These are phyloP conservation scores for Nesogale talazaci DNA, from an alignment of 2,113 vertebrate species.

Conservation along the genomic window DNA sequence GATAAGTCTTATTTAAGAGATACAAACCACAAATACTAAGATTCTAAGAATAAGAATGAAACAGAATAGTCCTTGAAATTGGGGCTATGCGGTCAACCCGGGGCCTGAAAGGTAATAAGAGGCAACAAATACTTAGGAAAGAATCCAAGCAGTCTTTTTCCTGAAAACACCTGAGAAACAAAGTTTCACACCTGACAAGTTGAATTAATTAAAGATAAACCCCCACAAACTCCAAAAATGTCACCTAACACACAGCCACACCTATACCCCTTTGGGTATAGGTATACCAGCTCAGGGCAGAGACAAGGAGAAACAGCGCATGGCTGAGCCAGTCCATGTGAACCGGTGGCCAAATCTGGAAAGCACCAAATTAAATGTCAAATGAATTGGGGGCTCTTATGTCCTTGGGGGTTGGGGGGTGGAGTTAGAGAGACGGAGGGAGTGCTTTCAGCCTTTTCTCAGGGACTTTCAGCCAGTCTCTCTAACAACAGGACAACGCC, in stretches of 20 bases:
- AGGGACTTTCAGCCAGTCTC: constrained; percentile 38
- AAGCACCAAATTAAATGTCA: background rate
- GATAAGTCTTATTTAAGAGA: background rate
- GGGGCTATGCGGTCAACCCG: background rate
- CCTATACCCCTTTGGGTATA: background rate
- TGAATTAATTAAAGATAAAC: constrained; percentile 44
- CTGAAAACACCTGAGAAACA: background rate
- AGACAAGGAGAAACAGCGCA: background rate
- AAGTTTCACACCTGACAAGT: constrained; percentile 29
- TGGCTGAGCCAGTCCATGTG: background rate
- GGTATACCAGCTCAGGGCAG: background rate
- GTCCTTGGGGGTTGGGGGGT: background rate
- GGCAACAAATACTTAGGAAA: constrained; percentile 13
- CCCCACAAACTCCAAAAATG: background rate
- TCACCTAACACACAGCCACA: background rate
- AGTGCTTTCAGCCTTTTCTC: background rate
- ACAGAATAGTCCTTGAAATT: background rate
- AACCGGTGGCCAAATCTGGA: background rate
- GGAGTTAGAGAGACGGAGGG: background rate
- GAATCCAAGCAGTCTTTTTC: background rate
- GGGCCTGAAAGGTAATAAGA: background rate
- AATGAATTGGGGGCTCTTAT: background rate
- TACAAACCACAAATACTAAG: background rate
- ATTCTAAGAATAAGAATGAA: constrained; percentile 23
- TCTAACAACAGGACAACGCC: background rate